phyloP scores from a whole-genome alignment of 2,888 invertebrate genomes.

The Leptinotarsa tumamoca region DNA sequence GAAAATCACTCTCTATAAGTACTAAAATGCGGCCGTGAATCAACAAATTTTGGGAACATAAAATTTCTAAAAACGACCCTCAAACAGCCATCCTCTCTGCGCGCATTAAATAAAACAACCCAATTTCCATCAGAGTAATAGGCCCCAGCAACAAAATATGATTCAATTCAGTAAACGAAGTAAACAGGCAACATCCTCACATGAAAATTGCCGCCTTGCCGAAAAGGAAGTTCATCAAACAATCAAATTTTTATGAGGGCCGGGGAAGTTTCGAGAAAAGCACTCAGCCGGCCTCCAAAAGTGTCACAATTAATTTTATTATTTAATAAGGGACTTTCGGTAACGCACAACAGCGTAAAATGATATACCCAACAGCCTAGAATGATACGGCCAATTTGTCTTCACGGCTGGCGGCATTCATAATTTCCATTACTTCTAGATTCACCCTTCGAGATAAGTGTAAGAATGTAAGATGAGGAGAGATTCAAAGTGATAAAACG shows the following conservation, averaged over 20 bases:
- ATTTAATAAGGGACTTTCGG: conserved; percentile 55
- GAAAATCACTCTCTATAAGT: no score
- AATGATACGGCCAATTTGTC: conserved; percentile 46
- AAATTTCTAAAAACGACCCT: background rate
- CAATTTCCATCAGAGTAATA: conserved; percentile 3
- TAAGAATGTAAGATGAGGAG: conserved; percentile 20
- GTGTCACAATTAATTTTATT: conserved; percentile 57
- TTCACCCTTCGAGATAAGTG: conserved; percentile 22
- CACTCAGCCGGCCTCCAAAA: conserved; percentile 51
- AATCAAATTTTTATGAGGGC: conserved; percentile 44
- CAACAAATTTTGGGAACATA: no score
- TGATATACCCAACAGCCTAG: conserved; percentile 44
- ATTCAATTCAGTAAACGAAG: conserved; percentile 17
- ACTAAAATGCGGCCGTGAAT: no score
- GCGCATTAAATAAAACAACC: conserved; percentile 10
- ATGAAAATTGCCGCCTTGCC: conserved; percentile 11
- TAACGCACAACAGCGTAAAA: conserved; percentile 48
- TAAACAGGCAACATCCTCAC: conserved; percentile 26
- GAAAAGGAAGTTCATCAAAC: conserved; percentile 30
- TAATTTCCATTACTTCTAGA: conserved; percentile 27
- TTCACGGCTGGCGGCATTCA: conserved; percentile 33
- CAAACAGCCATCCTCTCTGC: background rate
- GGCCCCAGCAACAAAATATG: conserved; percentile 17
- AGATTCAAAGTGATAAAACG: conserved; percentile 12
- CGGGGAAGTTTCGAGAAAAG: conserved; percentile 44